A percentile compares a stretch with the other conserved stretches of the same genome.
Evolutionary conservation across 2,113 vertebrate genomes (phyloP).

Genomic region (Dicrurus megarhynchus): DNA sequence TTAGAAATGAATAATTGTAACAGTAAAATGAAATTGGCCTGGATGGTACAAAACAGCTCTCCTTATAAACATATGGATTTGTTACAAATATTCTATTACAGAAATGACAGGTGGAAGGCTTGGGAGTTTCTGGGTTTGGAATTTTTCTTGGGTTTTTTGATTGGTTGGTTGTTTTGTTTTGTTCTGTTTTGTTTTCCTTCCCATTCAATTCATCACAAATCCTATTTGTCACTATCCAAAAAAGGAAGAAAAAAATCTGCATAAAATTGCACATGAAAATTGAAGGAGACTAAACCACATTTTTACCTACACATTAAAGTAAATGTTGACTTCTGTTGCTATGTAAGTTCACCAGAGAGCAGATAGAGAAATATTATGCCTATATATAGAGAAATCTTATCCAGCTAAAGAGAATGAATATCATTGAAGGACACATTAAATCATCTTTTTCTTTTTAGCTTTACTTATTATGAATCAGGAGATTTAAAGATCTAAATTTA

Average conservation of each 20-base stretch:
- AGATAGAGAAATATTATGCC: background rate
- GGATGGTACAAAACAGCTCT: background rate
- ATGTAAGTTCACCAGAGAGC: background rate
- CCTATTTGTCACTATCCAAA: background rate
- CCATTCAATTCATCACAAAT: background rate
- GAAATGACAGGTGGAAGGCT: rapidly evolving
- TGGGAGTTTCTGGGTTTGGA: background rate
- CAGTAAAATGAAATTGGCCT: background rate
- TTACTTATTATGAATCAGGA: background rate
- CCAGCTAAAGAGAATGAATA: background rate
- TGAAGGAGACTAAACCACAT: background rate
- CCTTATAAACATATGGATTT: background rate
- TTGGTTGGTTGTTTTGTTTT: background rate
- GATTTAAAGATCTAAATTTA: background rate
- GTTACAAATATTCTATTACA: background rate
- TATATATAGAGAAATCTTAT: background rate
- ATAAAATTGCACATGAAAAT: background rate
- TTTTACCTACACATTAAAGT: background rate
- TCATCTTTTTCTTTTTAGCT: background rate
- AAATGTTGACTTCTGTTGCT: background rate
- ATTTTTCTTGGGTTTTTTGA: background rate
- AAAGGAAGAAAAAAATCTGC: background rate
- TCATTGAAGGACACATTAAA: background rate
- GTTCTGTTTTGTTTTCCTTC: background rate
- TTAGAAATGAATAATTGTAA: background rate